Conservation (phyloP, 2,888 invertebrate genomes). For the Drosophila picticornis region DNA sequence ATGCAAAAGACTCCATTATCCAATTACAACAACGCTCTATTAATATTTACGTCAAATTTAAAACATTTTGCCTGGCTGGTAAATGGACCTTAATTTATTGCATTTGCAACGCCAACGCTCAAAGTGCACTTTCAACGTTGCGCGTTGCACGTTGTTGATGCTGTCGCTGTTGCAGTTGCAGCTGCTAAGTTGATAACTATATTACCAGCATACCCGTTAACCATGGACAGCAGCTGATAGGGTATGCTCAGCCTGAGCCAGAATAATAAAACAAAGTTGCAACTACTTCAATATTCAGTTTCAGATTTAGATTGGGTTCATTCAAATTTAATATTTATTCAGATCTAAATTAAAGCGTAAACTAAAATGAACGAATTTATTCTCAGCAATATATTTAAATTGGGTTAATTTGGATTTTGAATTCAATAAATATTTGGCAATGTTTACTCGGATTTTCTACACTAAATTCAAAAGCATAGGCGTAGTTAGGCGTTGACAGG, state of each 20-base stretch:
- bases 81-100: slow-evolving; percentile 68
- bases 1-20: slow-evolving; percentile 9
- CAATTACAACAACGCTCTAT: slow-evolving; percentile 17
- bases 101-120: slow-evolving; percentile 48
- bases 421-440: neutral
- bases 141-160: neutral
- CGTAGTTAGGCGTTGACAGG: neutral
- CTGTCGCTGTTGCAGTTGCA: neutral
- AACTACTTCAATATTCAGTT: neutral
- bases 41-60: slow-evolving; percentile 60
- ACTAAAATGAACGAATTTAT: neutral
- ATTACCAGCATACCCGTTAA: neutral
- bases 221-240: neutral
- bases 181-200: neutral
- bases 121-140: slow-evolving; percentile 18
- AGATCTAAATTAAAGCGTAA: neutral
- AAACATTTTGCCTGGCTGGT: slow-evolving; percentile 55
- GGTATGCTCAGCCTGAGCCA: neutral
- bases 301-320: neutral
- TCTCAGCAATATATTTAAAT: neutral
- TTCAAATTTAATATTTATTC: neutral
- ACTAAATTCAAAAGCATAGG: neutral
- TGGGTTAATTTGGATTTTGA: neutral
- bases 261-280: neutral
- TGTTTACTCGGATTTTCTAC: neutral